Evolutionary conservation across 2,113 vertebrate species (phyloP), one percentile per base, ranked within the genome.

Genomic region (Naja naja): DNA sequence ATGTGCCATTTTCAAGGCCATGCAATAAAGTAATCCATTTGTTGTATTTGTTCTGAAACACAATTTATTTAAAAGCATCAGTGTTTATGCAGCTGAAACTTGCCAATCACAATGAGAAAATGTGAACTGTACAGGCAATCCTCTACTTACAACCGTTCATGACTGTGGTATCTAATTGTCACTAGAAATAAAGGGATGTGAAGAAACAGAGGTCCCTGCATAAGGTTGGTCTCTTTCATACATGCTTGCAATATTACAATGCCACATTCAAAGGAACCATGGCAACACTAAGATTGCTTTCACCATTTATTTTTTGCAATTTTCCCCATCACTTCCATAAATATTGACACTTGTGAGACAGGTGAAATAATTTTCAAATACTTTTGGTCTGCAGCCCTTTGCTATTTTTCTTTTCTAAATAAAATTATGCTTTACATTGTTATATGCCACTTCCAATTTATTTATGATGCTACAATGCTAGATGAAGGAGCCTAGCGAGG

Each of bases 1-100:
- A 0, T 3, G 74, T 93, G 27, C 91, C 0, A 7, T 94, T 91
- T 60, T 69, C 39, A 25, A 74, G 93, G 92, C 60, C 1, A 0
- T 85, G n/a, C 25, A 39, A 85, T 89, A 93, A 93, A 94, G 52
- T 5, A 27, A 92, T 90, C 53, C 74, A 89, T 47, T 96, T 92
- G 39, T 47, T 89, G 4, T 56, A 58, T 20, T 58, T 64, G 30
- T 69, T 69, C 64, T 69, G 64, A 69, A 4, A 69, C 64, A 34
- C 64, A 60, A 60, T 60, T 60, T 69, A 69, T n/a, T n/a, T 16
- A 69, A 69, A 69, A 69, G 14, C 14, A 69, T 12, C 64, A 69
- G 64, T 69, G 5, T 34, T 69, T 69, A 34, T 69, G 64, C 30
- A 69, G 18, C 30, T 34, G 64, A 69, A 69, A 69, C 14, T 69